Conservation (phyloP, 2,888 invertebrate genomes). For the Tenthredo scrophulariae region DNA sequence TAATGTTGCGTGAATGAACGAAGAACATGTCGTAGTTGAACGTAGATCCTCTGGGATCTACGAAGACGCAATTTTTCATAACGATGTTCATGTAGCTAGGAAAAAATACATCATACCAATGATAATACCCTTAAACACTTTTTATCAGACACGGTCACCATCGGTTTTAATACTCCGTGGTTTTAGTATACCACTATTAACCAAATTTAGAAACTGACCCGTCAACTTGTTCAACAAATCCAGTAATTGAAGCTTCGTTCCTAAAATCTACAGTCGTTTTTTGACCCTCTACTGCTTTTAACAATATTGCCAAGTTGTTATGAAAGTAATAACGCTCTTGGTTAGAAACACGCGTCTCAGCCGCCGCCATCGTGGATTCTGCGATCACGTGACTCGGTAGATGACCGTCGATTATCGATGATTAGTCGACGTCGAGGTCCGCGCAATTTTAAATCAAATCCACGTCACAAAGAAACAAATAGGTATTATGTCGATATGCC, state of each 20-base stretch:
- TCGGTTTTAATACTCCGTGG: not conserved
- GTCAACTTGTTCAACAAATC: constrained; percentile 82
- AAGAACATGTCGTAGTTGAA: constrained; percentile 83
- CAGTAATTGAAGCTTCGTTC: constrained; percentile 84
- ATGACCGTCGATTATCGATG: not conserved
- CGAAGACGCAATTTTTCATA: constrained; percentile 83
- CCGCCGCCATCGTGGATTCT: constrained; percentile 37
- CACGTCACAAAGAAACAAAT: not conserved
- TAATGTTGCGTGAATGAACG: constrained; percentile 83
- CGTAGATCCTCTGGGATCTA: constrained; percentile 82
- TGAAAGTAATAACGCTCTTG: constrained; percentile 78
- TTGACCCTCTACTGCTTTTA: constrained; percentile 82
- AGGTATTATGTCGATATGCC: not conserved
- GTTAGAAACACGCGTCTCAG: constrained; percentile 43
- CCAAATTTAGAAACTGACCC: constrained; percentile 78
- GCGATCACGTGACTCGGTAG: not conserved
- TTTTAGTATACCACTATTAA: not conserved
- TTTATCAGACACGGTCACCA: not conserved
- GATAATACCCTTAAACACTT: constrained; percentile 15
- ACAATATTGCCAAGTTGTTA: constrained; percentile 83
- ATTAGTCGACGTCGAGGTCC: not conserved
- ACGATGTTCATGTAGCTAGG: constrained; percentile 85
- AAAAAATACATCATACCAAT: constrained; percentile 57
- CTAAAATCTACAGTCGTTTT: constrained; percentile 84
- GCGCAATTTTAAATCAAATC: constrained; percentile 10